Base-by-base conservation (phyloP, 2,797 vertebrate genomes). In the Synaphobranchus kaupii region DNA sequence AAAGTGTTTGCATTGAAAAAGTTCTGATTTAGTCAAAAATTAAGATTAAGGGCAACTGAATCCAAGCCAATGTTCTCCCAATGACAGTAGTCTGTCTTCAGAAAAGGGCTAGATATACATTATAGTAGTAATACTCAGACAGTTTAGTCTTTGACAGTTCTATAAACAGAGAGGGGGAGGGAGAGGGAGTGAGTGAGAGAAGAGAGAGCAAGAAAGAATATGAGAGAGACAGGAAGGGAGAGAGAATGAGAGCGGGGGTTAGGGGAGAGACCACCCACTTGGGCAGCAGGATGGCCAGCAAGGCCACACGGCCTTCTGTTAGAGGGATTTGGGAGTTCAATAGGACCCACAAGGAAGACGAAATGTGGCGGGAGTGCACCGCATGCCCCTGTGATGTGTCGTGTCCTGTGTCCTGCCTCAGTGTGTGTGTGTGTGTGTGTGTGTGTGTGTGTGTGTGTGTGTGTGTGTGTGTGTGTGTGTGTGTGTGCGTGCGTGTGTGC, bases 211-310 rank as follows among this genome's bases (percentile, higher is more conserved):
- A 58, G 56, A 58, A 17, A 58, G 10, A 54, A 54, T 39, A 39
- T 39, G 39, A 39, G 39, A 54, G 52, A 54, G 12, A 54, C 52
- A 54, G 52, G 15, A 22, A 63, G 60, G 60, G 78, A 87, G 66
- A 89, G 88, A 87, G 90, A 83, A 39, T 48, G 52, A 76, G 50
- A 73, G 86, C 31, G 25, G 10, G 25, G n/a, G 44, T 9, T 50
- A 48, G 39, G 15, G 47, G 86, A 84, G 34, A 82, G 94, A 95
- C 95, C 95, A 96, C 95, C 95, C 95, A 96, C 92, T 93, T 93
- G 93, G 95, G 91, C 88, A 91, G 94, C 90, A 89, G 86, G 83
- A 86, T 87, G 87, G 89, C 89, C 86, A 87, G 88, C 86, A 86
- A 88, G 90, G 91, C 91, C 91, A 92, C 92, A 91, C 88, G 78